Evolutionary conservation across 2,797 vertebrate genomes (phyloP), one percentile per base, ranked within the genome.

Genomic region (Eptatretus atami): DNA sequence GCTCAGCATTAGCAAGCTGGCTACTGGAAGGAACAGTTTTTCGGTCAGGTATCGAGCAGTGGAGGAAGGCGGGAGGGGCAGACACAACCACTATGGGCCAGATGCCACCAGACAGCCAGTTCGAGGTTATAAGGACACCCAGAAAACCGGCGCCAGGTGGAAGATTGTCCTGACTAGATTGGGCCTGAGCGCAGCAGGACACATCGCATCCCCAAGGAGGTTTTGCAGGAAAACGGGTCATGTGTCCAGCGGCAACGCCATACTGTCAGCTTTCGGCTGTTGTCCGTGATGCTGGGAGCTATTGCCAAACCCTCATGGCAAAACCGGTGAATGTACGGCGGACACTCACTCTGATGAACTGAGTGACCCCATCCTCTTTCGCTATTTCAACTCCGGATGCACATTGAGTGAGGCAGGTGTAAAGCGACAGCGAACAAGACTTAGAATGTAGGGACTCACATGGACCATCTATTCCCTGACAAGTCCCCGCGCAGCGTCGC

Each of bases 261-360:
- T 88, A 95, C 78, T 92, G 53, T 95, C 87, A 3, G 87, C 87
- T 95, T 95, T 74, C 79, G 85, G 13, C 87, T 0, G 86, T 95
- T 53, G 80, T 90, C 64, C 92, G 87, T 70, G 87, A 93, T 70
- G 75, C 81, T 0, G 87, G 93, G 72, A 86, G 78, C 71, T 87
- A n/a, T 95, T 65, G 86, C 86, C 66, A 93, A 93, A 69, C 81
- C 93, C n/a, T 95, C n/a, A 95, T 63, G n/a, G 84, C 82, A n/a
- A 1, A 81, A 77, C 70, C 76, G n/a, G 87, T 64, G 87, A 94
- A 69, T 76, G 2, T 88, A 74, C 10, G 84, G 86, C 1, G 84
- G 84, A 71, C 68, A 82, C 69, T 87, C 84, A 65, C 84, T n/a
- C 86, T 68, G 86, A 93, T 74, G 84, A 87, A 65, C 79, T 84